Base-by-base conservation (phyloP, 2,113 vertebrate species). In the Nanorana parkeri region DNA sequence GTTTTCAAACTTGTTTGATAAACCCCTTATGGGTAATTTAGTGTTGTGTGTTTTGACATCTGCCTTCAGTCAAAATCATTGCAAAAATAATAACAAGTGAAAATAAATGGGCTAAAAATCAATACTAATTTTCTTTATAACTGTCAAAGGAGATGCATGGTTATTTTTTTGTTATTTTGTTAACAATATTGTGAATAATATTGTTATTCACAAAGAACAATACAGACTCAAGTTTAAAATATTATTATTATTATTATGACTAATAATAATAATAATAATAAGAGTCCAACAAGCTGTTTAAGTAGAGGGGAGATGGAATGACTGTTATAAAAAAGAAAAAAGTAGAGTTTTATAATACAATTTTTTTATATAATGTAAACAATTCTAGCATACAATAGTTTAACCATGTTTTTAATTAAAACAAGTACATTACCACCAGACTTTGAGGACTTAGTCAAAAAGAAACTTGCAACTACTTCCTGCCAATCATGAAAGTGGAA, bases 31-130 rank as follows among this genome's bases (percentile, higher is more conserved):
- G 56, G 21, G 11, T 74, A 74, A 74, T 28, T 60, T 60, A 32
- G 5, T 36, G n/a, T 3, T 74, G 26, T 36, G 26, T 60, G 32
- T 60, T 55, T 69, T 71, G 32, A n/a, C 55, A 60, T 20, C 41
- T 83, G 54, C 65, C 77, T 68, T 77, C 28, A 61, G 74, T 60
- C 24, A 64, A 77, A 77, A 77, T 77, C 74, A 64, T 77, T 77
- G 74, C 56, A 64, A 77, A 77, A 63, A 60, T 74, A 74, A 74
- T 74, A 74, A 77, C 61, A 61, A 29, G 7, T 63, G 73, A 76
- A 61, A 63, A n/a, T n/a, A 76, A 63, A 64, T 63, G 21, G 29
- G 23, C 24, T 77, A 51, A 21, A 36, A 64, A 77, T 77, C 74
- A 77, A 77, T 77, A 77, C 29, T 77, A 21, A 77, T 77, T 77